A percentile compares a stretch with the other conserved stretches of the same genome.
Conservation (phyloP, 1,140 invertebrate genomes). For the Hestina assimilis region DNA sequence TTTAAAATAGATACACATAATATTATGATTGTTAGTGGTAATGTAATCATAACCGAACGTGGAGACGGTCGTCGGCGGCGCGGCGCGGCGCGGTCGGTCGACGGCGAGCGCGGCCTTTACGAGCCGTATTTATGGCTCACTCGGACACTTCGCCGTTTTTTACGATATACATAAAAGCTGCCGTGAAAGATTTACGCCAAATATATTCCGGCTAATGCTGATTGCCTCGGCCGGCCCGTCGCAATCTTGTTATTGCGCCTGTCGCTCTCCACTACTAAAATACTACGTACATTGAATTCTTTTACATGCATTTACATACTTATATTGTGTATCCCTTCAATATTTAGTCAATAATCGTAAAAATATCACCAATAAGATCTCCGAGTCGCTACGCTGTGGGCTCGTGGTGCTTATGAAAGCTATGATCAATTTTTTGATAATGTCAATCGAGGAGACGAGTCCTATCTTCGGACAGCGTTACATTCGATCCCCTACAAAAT, state of each 20-base stretch:
- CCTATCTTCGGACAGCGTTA: slow-evolving; percentile 66
- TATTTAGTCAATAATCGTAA: too few species aligned
- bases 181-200: slow-evolving; percentile 72
- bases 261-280: background rate
- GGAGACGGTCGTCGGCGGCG: background rate
- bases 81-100: slow-evolving; percentile 7
- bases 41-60: background rate
- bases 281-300: slow-evolving; percentile 32
- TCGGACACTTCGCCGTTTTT: slow-evolving; percentile 68
- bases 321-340: background rate
- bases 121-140: slow-evolving; percentile 66
- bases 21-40: too few species aligned
- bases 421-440: slow-evolving; percentile 73
- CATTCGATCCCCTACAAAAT: slow-evolving; percentile 61
- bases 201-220: slow-evolving; percentile 74
- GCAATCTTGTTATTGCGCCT: slow-evolving; percentile 46
- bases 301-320: background rate
- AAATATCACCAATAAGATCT: too few species aligned
- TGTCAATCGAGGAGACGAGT: slow-evolving; percentile 61
- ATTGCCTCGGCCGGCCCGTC: slow-evolving; percentile 40
- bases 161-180: slow-evolving; percentile 74
- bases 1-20: too few species aligned
- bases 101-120: slow-evolving; percentile 47
- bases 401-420: background rate
- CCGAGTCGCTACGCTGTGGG: background rate